Percentiles rank a stretch among this genome's conserved stretches.
Conservation (phyloP, 92 coral and sea anemone species). For the Plumapathes pennacea region DNA sequence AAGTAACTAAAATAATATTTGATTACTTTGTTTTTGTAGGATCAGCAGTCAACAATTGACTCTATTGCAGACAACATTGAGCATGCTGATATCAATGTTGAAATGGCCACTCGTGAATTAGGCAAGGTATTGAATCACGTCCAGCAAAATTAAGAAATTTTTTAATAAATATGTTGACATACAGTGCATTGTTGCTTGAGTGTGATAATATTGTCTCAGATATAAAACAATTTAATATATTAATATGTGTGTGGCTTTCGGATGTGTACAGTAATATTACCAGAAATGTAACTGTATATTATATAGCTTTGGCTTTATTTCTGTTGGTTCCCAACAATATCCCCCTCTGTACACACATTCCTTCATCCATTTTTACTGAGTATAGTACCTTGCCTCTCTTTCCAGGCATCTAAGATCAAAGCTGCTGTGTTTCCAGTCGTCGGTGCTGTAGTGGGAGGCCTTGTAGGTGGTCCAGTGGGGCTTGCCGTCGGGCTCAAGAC, state of each 20-base stretch:
- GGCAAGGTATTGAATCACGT: slow-evolving; percentile 73
- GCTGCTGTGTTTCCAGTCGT: slow-evolving; percentile 74
- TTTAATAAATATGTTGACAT: no score
- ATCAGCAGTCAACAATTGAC: slow-evolving; percentile 86
- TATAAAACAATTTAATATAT: background rate
- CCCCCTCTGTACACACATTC: background rate
- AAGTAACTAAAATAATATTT: background rate
- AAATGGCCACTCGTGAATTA: slow-evolving; percentile 66
- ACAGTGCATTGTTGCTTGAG: no score
- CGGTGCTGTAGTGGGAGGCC: slow-evolving; percentile 91
- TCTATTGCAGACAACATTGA: slow-evolving; percentile 86
- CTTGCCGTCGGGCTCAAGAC: slow-evolving; percentile 85
- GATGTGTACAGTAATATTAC: no score
- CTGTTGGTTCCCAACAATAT: background rate
- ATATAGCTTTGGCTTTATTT: background rate
- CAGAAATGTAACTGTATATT: background rate
- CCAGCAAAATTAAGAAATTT: no score
- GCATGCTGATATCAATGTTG: slow-evolving; percentile 73
- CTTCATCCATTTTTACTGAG: background rate
- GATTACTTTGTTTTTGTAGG: slow-evolving; percentile 35
- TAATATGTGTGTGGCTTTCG: no score
- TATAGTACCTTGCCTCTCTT: background rate
- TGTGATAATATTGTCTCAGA: no score
- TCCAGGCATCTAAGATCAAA: slow-evolving; percentile 86
- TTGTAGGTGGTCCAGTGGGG: slow-evolving; percentile 92